These are phyloP conservation scores for Glossophaga mutica DNA, from an alignment of 2,797 vertebrate genomes.

Conservation along the genomic window DNA sequence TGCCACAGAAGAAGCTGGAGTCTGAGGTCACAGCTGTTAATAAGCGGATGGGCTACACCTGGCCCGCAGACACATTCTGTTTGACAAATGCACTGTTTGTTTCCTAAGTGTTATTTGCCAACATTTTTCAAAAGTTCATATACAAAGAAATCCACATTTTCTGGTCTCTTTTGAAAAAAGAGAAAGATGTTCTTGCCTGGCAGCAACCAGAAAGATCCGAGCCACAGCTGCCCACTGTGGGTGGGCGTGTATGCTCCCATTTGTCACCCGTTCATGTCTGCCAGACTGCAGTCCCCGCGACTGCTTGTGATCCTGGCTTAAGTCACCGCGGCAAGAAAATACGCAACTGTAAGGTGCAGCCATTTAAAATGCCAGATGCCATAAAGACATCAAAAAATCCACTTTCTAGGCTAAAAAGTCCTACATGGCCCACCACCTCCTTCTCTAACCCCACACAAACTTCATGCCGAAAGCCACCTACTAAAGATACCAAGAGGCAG, in stretches of 20 bases:
- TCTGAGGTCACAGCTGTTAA: neutral
- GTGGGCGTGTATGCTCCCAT: neutral
- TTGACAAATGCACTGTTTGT: neutral
- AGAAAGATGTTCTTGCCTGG: neutral
- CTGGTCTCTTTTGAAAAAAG: neutral
- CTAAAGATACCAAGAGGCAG: neutral
- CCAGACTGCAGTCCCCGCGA: neutral
- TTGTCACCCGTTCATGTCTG: neutral
- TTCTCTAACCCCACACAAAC: neutral
- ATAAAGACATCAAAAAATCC: neutral
- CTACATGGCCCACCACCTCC: neutral
- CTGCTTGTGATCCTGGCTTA: neutral
- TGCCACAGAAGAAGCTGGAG: accelerated
- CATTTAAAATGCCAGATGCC: neutral
- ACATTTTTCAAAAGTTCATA: neutral
- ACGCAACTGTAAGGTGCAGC: accelerated
- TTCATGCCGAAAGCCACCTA: neutral
- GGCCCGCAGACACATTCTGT: neutral
- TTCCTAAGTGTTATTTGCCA: neutral
- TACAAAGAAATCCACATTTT: neutral
- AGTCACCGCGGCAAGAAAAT: neutral
- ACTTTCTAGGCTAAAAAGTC: neutral
- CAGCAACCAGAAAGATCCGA: neutral
- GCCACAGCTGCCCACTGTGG: accelerated
- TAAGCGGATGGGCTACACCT: accelerated